These are phyloP conservation scores for Anoplophora glabripennis DNA, from an alignment of 1,140 invertebrate genomes.

Conservation along the genomic window DNA sequence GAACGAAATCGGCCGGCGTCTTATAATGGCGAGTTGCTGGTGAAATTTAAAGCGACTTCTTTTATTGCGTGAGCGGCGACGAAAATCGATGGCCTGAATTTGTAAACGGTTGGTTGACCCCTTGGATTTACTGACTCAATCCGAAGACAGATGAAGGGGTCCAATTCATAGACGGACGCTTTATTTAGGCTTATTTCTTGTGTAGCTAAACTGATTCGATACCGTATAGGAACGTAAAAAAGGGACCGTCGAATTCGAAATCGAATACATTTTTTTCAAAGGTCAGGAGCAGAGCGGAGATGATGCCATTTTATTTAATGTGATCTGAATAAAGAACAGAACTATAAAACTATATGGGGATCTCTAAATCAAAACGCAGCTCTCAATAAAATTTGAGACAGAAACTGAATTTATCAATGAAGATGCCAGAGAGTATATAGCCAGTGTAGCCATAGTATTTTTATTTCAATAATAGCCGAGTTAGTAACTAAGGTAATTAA, in stretches of 20 bases:
- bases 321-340: too few species aligned
- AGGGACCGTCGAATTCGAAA: neutral
- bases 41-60: neutral
- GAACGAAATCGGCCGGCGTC: neutral
- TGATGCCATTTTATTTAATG: neutral
- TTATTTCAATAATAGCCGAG: too few species aligned
- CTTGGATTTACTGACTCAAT: conserved; percentile 1
- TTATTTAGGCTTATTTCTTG: neutral
- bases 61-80: neutral
- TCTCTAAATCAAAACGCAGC: too few species aligned
- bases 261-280: neutral
- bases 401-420: too few species aligned
- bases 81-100: conserved; percentile 9
- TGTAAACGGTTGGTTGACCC: conserved; percentile 5
- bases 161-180: neutral
- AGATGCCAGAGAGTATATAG: too few species aligned
- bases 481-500: too few species aligned
- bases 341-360: too few species aligned
- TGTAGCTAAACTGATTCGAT: neutral
- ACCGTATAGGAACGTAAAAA: neutral
- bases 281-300: neutral
- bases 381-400: too few species aligned
- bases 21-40: neutral
- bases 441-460: too few species aligned
- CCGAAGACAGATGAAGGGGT: neutral